Conservation (phyloP, 1,140 invertebrate genomes). For the Gerris buenoi region DNA sequence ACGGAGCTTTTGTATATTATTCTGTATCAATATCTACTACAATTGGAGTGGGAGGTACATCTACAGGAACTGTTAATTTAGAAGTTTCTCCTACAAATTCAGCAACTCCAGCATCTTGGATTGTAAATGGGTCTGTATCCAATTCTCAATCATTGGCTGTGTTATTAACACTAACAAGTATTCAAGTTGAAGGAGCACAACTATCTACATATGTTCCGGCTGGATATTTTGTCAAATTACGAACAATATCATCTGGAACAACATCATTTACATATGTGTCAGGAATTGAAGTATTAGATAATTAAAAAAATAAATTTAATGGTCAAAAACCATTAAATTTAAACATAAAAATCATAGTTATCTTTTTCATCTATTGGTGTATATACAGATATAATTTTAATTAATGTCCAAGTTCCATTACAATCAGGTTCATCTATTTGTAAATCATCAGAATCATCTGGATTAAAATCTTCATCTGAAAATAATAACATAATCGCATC, state of each 20-base stretch:
- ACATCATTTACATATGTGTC: not conserved
- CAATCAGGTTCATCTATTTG: not conserved
- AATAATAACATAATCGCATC: not conserved
- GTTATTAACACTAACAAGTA: not conserved
- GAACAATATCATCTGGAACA: not conserved
- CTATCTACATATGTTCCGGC: not conserved
- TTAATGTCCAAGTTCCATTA: not conserved
- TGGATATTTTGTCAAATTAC: not conserved
- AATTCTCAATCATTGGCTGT: not conserved
- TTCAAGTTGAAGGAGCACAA: not conserved
- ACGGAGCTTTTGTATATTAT: not conserved
- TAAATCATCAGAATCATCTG: not conserved
- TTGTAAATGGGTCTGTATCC: not conserved
- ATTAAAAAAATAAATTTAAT: not conserved
- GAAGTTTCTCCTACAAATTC: not conserved
- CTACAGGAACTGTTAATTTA: not conserved
- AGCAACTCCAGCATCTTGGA: not conserved
- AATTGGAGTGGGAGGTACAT: not conserved
- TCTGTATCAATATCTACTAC: not conserved
- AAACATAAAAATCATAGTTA: not conserved
- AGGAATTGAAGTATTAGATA: not conserved
- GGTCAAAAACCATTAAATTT: not conserved
- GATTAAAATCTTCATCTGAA: not conserved
- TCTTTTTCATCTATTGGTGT: not conserved
- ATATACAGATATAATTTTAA: not conserved